Evolutionary conservation across 2,888 invertebrate species (phyloP), one percentile per base, ranked within the genome.

Genomic region (Clostera curtula): DNA sequence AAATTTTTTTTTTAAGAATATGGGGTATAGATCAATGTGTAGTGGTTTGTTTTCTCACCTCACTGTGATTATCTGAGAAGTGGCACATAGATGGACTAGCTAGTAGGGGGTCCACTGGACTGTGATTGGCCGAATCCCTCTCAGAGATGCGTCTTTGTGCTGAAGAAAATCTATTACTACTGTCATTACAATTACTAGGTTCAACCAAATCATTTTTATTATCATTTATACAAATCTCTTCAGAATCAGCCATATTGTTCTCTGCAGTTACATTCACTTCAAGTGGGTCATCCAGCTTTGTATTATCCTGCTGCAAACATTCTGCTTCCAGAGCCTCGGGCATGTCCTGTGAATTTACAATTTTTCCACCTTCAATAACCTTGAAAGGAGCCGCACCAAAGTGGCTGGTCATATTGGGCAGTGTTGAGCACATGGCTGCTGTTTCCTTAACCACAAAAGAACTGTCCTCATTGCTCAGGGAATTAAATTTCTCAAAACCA

Each of bases 91-190:
- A 88, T 36, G 89, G 88, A 67, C 89, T 89, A 43, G 87, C 90
- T 48, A 90, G 62, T 62, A 89, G 88, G 17, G 88, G 89, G 51
- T 91, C 92, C 28, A 89, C 86, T 2, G 91, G 91, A 70, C 92
- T 92, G 55, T 92, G 91, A 71, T 91, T 92, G 11, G 92, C 92
- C 12, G 92, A 92, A 70, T 92, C 91, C 56, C 91, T 77, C 57
- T 80, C 85, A 32, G 73, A 71, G 40, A 71, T 64, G 41, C 43
- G 68, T 64, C 80, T 62, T 58, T 73, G 75, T 48, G 72, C 49
- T 44, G 65, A 49, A 32, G 73, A 70, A 52, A 67, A 80, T 50
- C 63, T 69, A 45, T 69, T 63, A 49, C 61, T 61, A 59, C 53
- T 69, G 43, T 68, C 63, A 64, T 65, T 65, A 56, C 48, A 70